phyloP scores from a whole-genome alignment of 2,888 invertebrate species.

The Hypena proboscidalis region DNA sequence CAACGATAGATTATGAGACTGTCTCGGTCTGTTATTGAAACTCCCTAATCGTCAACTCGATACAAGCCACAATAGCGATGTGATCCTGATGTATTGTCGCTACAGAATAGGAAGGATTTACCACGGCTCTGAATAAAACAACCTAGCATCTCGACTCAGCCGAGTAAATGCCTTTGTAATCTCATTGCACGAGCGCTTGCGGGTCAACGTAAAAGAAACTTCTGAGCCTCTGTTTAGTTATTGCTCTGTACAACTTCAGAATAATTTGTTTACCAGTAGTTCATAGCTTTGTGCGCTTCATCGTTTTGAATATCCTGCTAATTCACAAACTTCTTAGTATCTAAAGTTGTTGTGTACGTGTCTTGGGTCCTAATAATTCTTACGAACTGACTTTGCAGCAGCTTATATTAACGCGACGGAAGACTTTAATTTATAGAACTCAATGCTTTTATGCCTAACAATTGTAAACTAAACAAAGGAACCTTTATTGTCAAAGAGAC shows the following conservation, averaged over 20 bases:
- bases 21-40: slow-evolving; percentile 61
- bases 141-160: slow-evolving; percentile 62
- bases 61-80: slow-evolving; percentile 67
- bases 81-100: slow-evolving; percentile 73
- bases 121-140: slow-evolving; percentile 73
- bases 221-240: slow-evolving; percentile 41
- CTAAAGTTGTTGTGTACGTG: slow-evolving; percentile 1
- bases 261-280: slow-evolving; percentile 36
- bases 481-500: too few species aligned
- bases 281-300: slow-evolving; percentile 23
- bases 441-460: too few species aligned
- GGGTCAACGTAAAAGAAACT: slow-evolving; percentile 53
- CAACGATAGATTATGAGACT: slow-evolving; percentile 54
- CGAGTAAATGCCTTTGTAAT: slow-evolving; percentile 72
- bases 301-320: slow-evolving; percentile 19
- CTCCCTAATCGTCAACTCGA: slow-evolving; percentile 74
- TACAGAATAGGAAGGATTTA: slow-evolving; percentile 77
- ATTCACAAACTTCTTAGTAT: slow-evolving; percentile 22
- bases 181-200: slow-evolving; percentile 57
- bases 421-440: too few species aligned
- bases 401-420: too few species aligned
- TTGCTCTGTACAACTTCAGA: slow-evolving; percentile 28
- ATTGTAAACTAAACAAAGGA: too few species aligned
- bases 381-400: too few species aligned
- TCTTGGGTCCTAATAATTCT: too few species aligned